Evolutionary conservation across 2,113 vertebrate species (phyloP), one percentile per base, ranked within the genome.

Genomic region (Chloropsis hardwickii): DNA sequence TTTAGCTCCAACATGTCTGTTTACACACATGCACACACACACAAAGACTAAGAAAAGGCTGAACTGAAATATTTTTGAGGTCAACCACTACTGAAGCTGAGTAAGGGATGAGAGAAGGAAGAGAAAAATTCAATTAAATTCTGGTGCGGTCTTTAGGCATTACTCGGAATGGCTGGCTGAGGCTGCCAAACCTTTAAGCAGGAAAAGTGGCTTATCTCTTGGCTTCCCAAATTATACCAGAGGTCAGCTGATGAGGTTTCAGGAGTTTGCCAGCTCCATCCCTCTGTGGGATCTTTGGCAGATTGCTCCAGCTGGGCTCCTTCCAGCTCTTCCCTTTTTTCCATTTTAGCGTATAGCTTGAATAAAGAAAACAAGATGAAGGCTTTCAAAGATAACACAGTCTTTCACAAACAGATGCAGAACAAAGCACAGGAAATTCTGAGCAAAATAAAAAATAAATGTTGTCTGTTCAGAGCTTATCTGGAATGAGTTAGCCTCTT

Each of bases 401-500:
- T 31, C 79, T 67, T 95, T 96, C 89, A 90, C 60, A 96, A 92
- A 88, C 93, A 96, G 85, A 96, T 92, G 94, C 85, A 95, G 95
- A 97, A 96, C 93, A 97, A 97, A 97, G 95, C 56, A 92, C 90
- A 96, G 94, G 95, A 96, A 97, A 97, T 96, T 96, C 94, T 90
- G 85, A 93, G 85, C 92, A 88, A 97, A 95, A 81, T 86, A 56
- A 93, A 93, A 96, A 96, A 95, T 88, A 54, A 83, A 80, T 57
- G 62, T 92, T 95, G 94, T 60, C 94, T 92, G 71, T 92, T 92
- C 79, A 37, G 51, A 71, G 67, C 93, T 95, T 97, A 95, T 95
- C 93, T 96, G 88, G 92, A 97, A 96, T 5, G 71, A 96, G 93
- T 94, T 94, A 94, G 85, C 87, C 93, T 92, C 92, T 95, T 67